These are phyloP conservation scores for Petrophora chlorosata DNA, from an alignment of 2,888 invertebrate genomes.

Conservation along the genomic window DNA sequence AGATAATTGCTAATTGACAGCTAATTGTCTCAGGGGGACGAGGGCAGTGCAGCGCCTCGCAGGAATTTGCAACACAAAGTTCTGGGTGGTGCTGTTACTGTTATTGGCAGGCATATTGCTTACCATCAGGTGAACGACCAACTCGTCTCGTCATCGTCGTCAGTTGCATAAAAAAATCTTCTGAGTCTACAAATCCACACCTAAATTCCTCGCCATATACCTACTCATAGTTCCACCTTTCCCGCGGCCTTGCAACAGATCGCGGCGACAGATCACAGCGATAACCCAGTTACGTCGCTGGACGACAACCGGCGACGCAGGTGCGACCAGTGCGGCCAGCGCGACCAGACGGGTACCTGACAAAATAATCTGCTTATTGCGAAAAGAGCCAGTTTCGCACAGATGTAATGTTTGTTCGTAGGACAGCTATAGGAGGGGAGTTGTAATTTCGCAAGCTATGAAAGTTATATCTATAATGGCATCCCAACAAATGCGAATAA, in stretches of 20 bases:
- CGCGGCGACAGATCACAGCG: slow-evolving; percentile 56
- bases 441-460: background rate
- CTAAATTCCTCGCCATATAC: background rate
- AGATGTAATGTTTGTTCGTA: background rate
- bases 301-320: slow-evolving; percentile 18
- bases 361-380: slow-evolving; percentile 5
- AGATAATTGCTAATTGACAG: no score
- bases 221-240: slow-evolving; percentile 47
- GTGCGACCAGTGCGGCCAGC: slow-evolving; percentile 12
- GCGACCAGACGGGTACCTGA: slow-evolving; percentile 1
- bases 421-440: background rate
- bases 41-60: no score
- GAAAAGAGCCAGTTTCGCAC: slow-evolving; percentile 1
- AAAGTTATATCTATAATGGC: no score
- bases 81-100: no score
- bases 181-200: background rate
- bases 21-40: no score
- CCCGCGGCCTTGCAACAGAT: slow-evolving; percentile 50
- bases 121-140: no score
- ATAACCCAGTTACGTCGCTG: slow-evolving; percentile 34
- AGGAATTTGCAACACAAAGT: no score
- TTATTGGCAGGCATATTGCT: no score
- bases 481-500: no score
- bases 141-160: no score
- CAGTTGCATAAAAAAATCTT: no score